Conservation (phyloP, 2,888 invertebrate genomes). For the Philopedon plagiatum region DNA sequence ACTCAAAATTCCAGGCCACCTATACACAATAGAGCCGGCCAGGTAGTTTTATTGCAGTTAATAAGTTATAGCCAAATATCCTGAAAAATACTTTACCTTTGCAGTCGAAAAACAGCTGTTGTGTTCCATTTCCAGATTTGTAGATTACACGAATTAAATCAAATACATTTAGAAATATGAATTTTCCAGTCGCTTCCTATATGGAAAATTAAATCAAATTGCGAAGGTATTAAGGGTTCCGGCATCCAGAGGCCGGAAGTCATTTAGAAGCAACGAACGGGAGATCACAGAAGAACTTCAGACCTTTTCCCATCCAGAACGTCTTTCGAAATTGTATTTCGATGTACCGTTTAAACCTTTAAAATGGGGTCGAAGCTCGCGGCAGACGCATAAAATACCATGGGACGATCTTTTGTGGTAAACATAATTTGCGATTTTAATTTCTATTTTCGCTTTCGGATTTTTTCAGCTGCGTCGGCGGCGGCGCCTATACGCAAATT, state of each 20-base stretch:
- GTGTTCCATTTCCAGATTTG: background rate
- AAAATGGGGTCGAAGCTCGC: background rate
- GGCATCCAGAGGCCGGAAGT: constrained; percentile 18
- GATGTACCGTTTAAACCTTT: constrained; percentile 9
- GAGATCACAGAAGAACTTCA: constrained; percentile 17
- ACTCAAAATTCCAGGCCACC: no score
- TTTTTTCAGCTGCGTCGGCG: no score
- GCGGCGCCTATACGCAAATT: no score
- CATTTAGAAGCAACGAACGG: constrained; percentile 18
- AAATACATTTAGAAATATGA: constrained; percentile 3
- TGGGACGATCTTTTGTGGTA: background rate
- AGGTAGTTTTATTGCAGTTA: no score
- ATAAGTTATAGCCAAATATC: no score
- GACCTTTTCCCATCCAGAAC: constrained; percentile 6
- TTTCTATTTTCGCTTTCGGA: no score
- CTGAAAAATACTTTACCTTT: no score
- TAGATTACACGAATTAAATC: background rate
- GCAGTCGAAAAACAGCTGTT: no score
- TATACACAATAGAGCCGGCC: no score
- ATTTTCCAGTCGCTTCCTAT: constrained; percentile 13
- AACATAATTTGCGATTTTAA: background rate
- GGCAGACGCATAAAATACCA: background rate
- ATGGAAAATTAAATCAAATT: constrained; percentile 24
- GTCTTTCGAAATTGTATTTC: constrained; percentile 30
- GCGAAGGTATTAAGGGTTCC: constrained; percentile 20